Evolutionary conservation across 2,797 vertebrate genomes (phyloP).

Genomic region (Sebastes steindachneri): DNA sequence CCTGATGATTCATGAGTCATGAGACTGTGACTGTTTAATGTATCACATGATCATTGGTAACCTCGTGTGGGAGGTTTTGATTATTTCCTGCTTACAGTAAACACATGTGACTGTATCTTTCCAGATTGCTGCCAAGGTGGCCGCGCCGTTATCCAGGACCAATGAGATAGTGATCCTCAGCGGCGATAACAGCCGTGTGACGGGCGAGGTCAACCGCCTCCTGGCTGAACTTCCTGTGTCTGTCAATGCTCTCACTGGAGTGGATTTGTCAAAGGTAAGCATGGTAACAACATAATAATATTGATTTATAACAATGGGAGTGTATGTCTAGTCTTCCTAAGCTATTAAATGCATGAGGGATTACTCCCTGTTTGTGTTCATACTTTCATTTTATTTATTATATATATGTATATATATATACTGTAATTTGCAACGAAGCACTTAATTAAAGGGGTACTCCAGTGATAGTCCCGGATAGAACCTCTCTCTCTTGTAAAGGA

Average conservation of each 20-base stretch:
- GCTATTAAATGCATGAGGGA: background rate
- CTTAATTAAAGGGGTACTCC: too few relatives aligned
- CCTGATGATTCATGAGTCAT: background rate
- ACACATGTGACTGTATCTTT: background rate
- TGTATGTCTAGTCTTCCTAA: background rate
- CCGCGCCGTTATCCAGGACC: conserved; percentile 90
- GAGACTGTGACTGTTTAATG: background rate
- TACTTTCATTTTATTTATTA: too few relatives aligned
- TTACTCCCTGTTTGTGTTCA: background rate
- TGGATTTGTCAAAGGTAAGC: conserved; percentile 92
- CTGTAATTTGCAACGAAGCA: too few relatives aligned
- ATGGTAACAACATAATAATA: background rate
- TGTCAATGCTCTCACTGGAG: conserved; percentile 91
- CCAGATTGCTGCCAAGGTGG: conserved; percentile 91
- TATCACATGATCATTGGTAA: background rate
- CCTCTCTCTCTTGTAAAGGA: background rate
- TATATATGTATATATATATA: too few relatives aligned
- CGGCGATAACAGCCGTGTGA: conserved; percentile 86
- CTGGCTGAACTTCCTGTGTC: conserved; percentile 91
- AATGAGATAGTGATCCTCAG: conserved; percentile 94
- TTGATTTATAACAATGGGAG: background rate
- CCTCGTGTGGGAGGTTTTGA: background rate
- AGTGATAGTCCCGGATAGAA: background rate
- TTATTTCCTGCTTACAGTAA: background rate
- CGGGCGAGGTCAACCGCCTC: conserved; percentile 87